These are phyloP conservation scores for Athene noctua DNA, from an alignment of 2,113 vertebrate genomes.

Conservation along the genomic window DNA sequence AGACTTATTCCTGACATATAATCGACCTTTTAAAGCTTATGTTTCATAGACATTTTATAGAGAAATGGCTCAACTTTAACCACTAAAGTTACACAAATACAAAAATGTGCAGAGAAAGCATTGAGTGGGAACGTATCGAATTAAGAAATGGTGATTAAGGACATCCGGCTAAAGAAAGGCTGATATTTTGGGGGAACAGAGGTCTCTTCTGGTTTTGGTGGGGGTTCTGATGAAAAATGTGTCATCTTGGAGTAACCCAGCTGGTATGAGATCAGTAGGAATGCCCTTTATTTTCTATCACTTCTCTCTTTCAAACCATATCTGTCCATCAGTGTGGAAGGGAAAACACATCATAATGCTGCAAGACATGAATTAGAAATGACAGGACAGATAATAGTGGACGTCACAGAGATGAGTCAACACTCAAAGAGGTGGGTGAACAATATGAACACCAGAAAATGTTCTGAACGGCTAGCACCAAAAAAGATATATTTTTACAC, in stretches of 20 bases:
- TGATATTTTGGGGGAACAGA: not conserved
- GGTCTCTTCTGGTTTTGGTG: not conserved
- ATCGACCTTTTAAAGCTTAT: not conserved
- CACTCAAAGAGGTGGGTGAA: not conserved
- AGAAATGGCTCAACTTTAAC: not conserved
- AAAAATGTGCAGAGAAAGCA: not conserved
- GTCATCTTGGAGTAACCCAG: not conserved
- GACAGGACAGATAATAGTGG: not conserved
- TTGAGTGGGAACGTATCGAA: not conserved
- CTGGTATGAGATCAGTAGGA: not conserved
- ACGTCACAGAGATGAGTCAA: constrained; percentile 17
- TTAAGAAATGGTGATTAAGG: not conserved
- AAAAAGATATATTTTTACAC: not conserved
- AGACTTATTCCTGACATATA: not conserved
- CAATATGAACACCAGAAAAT: not conserved
- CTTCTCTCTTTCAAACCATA: not conserved
- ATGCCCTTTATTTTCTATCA: not conserved
- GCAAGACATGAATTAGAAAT: not conserved
- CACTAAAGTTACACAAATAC: not conserved
- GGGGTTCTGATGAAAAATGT: not conserved
- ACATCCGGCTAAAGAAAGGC: not conserved
- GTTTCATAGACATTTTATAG: not conserved
- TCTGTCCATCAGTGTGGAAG: not conserved
- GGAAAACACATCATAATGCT: not conserved
- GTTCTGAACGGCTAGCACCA: not conserved